Conservation (phyloP, 2,797 vertebrate species). For the Siniperca scherzeri region DNA sequence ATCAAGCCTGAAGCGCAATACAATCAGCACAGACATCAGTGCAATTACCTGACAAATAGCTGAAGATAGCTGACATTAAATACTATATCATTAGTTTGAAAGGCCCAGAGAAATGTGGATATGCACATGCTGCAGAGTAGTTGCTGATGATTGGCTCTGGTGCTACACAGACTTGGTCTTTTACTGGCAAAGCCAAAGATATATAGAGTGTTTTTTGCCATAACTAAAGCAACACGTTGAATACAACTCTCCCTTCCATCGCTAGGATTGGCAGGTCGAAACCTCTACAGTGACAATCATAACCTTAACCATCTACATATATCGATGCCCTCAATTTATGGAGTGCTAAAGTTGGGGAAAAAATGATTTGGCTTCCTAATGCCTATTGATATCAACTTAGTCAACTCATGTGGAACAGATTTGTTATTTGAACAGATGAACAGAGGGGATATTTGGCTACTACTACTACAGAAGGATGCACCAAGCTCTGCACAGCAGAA, state of each 20-base stretch:
- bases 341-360: neutral
- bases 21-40: neutral
- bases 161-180: neutral
- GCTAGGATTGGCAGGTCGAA: too few relatives aligned
- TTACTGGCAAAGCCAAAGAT: neutral
- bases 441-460: neutral
- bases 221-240: too few relatives aligned
- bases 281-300: neutral
- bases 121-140: too few relatives aligned
- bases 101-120: neutral
- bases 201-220: too few relatives aligned
- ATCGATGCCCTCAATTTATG: neutral
- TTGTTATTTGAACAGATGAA: too few relatives aligned
- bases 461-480: neutral
- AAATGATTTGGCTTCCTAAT: neutral
- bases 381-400: neutral
- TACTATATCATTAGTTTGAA: neutral
- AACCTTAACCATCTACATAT: neutral
- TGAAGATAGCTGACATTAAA: neutral
- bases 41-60: neutral
- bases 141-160: neutral
- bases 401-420: neutral
- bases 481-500: neutral
- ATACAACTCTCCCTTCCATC: too few relatives aligned
- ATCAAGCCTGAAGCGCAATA: neutral